Conservation (phyloP, 1,140 invertebrate species). For the Apis laboriosa region DNA sequence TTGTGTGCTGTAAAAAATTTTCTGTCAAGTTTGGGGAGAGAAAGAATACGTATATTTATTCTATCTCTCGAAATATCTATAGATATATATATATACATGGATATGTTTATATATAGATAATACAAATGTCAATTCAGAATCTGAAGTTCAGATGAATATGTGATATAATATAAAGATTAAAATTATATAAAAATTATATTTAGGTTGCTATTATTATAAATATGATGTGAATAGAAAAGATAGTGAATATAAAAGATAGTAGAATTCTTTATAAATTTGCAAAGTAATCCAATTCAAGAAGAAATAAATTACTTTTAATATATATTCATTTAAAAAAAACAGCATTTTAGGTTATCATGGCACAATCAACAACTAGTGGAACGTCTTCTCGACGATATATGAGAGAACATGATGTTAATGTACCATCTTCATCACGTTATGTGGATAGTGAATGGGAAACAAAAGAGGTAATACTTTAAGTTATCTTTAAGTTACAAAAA, state of each 20-base stretch:
- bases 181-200: constrained; percentile 25
- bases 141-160: constrained; percentile 21
- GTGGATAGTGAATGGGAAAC: constrained; percentile 86
- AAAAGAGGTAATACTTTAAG: constrained; percentile 83
- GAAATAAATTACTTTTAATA: neutral
- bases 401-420: constrained; percentile 80
- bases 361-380: constrained; percentile 82
- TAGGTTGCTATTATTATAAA: constrained; percentile 14
- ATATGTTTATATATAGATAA: constrained; percentile 20
- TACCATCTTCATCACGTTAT: constrained; percentile 80
- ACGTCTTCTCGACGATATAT: constrained; percentile 81
- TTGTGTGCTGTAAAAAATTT: too few species aligned
- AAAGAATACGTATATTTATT: neutral
- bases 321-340: neutral
- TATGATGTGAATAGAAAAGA: constrained; percentile 12
- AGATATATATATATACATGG: neutral
- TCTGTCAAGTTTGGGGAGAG: too few species aligned
- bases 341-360: constrained; percentile 74
- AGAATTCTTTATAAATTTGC: neutral
- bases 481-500: constrained; percentile 12
- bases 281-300: neutral
- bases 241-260: constrained; percentile 12
- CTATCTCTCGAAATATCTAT: neutral
- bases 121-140: constrained; percentile 32
- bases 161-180: constrained; percentile 23